A percentile compares a stretch with the other conserved stretches of the same genome.
Evolutionary conservation across 1,140 invertebrate genomes (phyloP).

Genomic region (Steinernema khuongi): DNA sequence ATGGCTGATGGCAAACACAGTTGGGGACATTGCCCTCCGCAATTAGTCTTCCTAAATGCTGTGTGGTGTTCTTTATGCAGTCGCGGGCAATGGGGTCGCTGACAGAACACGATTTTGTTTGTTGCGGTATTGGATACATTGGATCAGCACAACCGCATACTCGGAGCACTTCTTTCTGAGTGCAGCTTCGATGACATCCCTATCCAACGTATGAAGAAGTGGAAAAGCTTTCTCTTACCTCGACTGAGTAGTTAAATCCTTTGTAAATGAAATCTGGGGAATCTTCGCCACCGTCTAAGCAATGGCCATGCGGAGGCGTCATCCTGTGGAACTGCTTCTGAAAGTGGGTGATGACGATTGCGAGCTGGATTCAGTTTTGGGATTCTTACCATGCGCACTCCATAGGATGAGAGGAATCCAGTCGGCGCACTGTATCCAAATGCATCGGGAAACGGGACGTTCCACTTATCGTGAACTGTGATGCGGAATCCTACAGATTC

Average conservation of each 20-base stretch:
- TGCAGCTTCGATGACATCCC: slow-evolving; percentile 57
- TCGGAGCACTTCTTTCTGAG: slow-evolving; percentile 51
- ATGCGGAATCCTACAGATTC: slow-evolving; percentile 58
- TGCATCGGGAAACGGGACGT: slow-evolving; percentile 56
- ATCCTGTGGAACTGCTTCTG: slow-evolving; percentile 56
- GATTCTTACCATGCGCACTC: slow-evolving; percentile 51
- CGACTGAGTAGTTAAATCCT: slow-evolving; percentile 57
- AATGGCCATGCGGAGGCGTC: slow-evolving; percentile 50
- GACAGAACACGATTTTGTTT: slow-evolving; percentile 38
- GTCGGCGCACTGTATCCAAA: slow-evolving; percentile 57
- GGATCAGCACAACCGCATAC: slow-evolving; percentile 57
- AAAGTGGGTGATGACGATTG: slow-evolving; percentile 1
- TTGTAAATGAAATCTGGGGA: slow-evolving; percentile 49
- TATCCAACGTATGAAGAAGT: slow-evolving; percentile 17
- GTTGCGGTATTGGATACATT: slow-evolving; percentile 33
- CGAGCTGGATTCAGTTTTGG: not conserved
- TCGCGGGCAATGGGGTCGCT: slow-evolving; percentile 48
- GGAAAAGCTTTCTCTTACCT: slow-evolving; percentile 27
- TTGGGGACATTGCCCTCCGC: slow-evolving; percentile 44
- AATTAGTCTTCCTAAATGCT: slow-evolving; percentile 45
- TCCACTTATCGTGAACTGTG: slow-evolving; percentile 58
- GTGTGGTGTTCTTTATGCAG: slow-evolving; percentile 55
- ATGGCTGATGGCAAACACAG: slow-evolving; percentile 56
- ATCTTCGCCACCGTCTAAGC: slow-evolving; percentile 52
- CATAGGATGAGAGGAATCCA: slow-evolving; percentile 58